Evolutionary conservation across 2,888 invertebrate genomes (phyloP), one percentile per base, ranked within the genome.

Genomic region (Eilema griseolum): DNA sequence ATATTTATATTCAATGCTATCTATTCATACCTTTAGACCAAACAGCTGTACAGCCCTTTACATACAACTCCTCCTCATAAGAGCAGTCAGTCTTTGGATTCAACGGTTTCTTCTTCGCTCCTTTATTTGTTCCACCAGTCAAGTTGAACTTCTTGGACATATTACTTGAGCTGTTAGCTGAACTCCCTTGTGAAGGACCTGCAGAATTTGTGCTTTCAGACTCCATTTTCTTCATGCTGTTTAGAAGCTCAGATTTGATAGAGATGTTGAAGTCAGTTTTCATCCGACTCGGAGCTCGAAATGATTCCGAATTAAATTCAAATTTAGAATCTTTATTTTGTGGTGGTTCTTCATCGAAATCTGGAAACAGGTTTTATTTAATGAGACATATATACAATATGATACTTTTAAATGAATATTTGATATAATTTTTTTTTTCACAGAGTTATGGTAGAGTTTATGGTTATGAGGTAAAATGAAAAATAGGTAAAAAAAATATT

Each of bases 61-160:
- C 96, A 95, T 98, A 99, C 67, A 99, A 92, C 88, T 99, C 99
- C 88, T 99, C 98, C 90, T 98, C 98, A 88, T 96, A 96, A 84
- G 91, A 92, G 66, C 93, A 88, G 79, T 94, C 95, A 33, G 93
- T 93, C 81, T 93, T 93, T 57, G 89, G 91, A 83, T 95, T 92
- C 41, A 92, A 80, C 0, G 89, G 88, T 69, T 89, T 86, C 63
- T 85, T 81, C 66, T 83, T 90, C 0, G 80, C 76, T 46, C 75
- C 81, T 62, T 83, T 88, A 61, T 73, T 86, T 12, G 84, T 85
- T 1, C 85, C 83, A 1, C 84, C 84, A 70, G 82, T 87, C 10
- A 94, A 79, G 71, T 93, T 91, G 67, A 95, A 95, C 71, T 94
- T 93, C 78, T 94, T 95, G 0, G 95, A 95, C 92, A 94, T 91